Conservation (phyloP, 2,888 invertebrate genomes). For the Ametastegia equiseti region DNA sequence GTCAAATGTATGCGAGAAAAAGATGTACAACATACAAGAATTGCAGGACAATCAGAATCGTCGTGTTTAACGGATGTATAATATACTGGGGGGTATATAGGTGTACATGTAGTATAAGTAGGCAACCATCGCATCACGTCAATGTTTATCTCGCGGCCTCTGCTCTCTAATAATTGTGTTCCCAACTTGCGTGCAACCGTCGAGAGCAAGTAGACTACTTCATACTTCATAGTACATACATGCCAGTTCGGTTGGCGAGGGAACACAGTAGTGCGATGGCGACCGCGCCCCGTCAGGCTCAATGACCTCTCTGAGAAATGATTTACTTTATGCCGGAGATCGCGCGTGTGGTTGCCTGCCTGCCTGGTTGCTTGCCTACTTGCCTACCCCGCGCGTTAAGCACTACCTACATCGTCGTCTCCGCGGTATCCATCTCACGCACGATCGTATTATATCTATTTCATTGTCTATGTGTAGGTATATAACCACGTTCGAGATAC, state of each 20-base stretch:
- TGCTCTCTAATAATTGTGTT: constrained; percentile 36
- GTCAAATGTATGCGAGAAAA: no score
- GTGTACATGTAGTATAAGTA: background rate
- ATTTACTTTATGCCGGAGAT: constrained; percentile 64
- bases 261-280: constrained; percentile 1
- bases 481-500: background rate
- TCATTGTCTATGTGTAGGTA: background rate
- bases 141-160: constrained; percentile 15
- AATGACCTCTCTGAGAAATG: constrained; percentile 72
- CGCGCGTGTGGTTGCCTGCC: constrained; percentile 53
- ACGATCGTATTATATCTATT: constrained; percentile 28
- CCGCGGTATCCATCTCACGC: background rate
- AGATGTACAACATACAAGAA: background rate
- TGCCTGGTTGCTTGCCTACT: background rate
- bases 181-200: constrained; percentile 8
- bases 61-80: background rate
- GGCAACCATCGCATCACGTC: background rate
- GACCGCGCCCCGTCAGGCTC: constrained; percentile 71
- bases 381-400: background rate
- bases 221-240: background rate
- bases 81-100: background rate
- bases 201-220: background rate
- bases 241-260: constrained; percentile 15
- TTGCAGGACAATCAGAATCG: background rate
- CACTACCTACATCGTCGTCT: background rate